These are phyloP conservation scores for Myotis findleyi DNA, from an alignment of 2,797 vertebrate species.

Conservation along the genomic window DNA sequence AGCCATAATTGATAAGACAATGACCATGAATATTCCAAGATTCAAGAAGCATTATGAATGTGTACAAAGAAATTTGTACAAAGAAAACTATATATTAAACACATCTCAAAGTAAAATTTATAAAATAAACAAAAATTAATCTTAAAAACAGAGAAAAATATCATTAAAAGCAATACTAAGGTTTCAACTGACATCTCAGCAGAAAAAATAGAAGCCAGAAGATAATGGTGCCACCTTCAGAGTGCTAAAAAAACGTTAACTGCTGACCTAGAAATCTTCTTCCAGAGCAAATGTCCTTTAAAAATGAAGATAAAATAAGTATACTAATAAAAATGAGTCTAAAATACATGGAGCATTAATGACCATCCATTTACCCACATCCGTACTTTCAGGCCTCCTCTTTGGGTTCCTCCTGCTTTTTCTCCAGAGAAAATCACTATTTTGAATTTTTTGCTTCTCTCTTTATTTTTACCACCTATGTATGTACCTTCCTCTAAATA, in stretches of 20 bases:
- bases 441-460: not conserved
- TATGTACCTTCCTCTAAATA: not conserved
- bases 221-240: not conserved
- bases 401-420: no score
- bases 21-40: not conserved
- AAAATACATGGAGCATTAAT: not conserved
- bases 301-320: not conserved
- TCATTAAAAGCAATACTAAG: not conserved
- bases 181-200: not conserved
- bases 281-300: not conserved
- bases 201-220: not conserved
- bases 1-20: not conserved
- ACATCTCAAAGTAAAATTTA: not conserved
- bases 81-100: not conserved
- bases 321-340: not conserved
- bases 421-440: not conserved
- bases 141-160: not conserved
- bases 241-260: not conserved
- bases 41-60: not conserved
- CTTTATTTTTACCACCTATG: not conserved
- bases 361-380: not conserved
- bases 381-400: not conserved
- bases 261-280: not conserved
- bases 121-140: not conserved
- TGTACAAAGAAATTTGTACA: not conserved